Conservation (phyloP, 2,797 vertebrate genomes). For the Psittacula echo region DNA sequence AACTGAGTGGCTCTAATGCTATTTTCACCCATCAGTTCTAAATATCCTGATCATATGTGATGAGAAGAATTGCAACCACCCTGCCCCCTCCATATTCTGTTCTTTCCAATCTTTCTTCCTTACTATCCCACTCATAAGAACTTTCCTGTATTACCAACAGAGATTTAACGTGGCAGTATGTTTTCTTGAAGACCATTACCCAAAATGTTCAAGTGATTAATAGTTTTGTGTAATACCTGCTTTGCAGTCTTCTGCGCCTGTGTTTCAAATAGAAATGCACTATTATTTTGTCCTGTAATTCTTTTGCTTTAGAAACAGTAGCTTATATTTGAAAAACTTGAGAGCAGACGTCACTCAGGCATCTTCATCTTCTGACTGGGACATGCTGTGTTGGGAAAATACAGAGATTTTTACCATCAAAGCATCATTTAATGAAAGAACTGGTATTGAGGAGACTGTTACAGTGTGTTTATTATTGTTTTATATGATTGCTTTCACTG, state of each 20-base stretch:
- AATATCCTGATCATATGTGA: not conserved
- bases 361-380: not conserved
- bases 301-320: not conserved
- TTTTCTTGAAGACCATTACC: not conserved
- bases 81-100: not conserved
- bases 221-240: not conserved
- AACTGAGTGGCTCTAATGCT: not conserved
- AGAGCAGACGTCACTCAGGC: rapidly evolving
- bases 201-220: not conserved
- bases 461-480: not conserved
- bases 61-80: not conserved
- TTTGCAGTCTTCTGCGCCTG: not conserved
- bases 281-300: not conserved
- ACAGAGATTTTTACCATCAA: not conserved
- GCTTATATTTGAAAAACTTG: not conserved
- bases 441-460: not conserved
- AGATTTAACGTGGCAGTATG: not conserved
- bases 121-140: not conserved
- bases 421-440: not conserved
- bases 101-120: not conserved
- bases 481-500: not conserved
- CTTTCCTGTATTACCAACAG: not conserved
- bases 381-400: not conserved
- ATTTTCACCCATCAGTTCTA: not conserved
- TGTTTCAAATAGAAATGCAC: not conserved